phyloP scores from a whole-genome alignment of 2,797 vertebrate species.

The Danio albolineatus region DNA sequence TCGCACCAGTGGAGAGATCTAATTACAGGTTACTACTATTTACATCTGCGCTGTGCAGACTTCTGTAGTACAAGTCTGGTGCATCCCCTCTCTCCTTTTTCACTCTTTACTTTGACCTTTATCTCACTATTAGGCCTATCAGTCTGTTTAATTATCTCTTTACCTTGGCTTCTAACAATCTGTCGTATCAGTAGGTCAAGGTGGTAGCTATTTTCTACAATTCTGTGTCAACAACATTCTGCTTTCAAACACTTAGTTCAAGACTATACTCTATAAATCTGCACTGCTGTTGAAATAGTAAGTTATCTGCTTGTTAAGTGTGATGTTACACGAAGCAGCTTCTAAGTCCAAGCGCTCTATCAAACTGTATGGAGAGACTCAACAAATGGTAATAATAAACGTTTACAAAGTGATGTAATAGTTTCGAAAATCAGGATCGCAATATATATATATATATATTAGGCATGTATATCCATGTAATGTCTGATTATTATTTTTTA shows the following conservation, averaged over 20 bases:
- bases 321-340: no score
- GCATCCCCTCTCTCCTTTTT: slow-evolving; percentile 4
- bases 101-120: slow-evolving; percentile 21
- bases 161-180: slow-evolving; percentile 43
- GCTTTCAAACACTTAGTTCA: not conserved
- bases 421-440: no score
- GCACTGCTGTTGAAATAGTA: not conserved
- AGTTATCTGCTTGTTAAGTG: slow-evolving; percentile 22
- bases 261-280: slow-evolving; percentile 9
- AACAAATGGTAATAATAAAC: no score
- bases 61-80: not conserved
- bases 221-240: slow-evolving; percentile 19
- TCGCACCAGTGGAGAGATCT: slow-evolving; percentile 65
- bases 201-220: slow-evolving; percentile 18
- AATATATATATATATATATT: no score
- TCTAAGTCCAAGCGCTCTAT: no score
- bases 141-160: slow-evolving; percentile 45
- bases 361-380: no score
- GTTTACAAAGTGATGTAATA: no score
- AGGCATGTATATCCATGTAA: no score
- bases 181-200: slow-evolving; percentile 32
- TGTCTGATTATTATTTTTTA: no score
- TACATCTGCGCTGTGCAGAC: slow-evolving; percentile 60
- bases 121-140: slow-evolving; percentile 36
- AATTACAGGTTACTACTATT: slow-evolving; percentile 62